Evolutionary conservation across 1,140 invertebrate species (phyloP).

Genomic region (Drosophila ananassae): DNA sequence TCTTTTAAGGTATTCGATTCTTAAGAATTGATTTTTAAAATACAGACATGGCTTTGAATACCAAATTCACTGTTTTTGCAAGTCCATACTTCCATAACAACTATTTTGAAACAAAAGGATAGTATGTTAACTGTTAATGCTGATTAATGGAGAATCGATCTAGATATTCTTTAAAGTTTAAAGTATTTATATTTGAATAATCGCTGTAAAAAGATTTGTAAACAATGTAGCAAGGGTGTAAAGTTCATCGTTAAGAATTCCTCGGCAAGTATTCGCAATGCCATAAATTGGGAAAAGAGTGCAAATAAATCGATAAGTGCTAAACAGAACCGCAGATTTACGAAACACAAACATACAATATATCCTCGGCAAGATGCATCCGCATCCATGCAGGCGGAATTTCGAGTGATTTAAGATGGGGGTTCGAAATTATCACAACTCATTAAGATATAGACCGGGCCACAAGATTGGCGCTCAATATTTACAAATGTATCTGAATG

Average conservation of each 20-base stretch:
- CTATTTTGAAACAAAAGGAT: too few species aligned
- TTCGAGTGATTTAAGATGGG: slow-evolving; percentile 57
- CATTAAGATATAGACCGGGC: slow-evolving; percentile 67
- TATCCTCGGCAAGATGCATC: slow-evolving; percentile 23
- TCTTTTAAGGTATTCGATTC: too few species aligned
- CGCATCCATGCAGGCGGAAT: slow-evolving; percentile 17
- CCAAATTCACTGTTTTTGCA: too few species aligned
- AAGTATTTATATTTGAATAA: too few species aligned
- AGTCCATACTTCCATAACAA: too few species aligned
- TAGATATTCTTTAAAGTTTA: too few species aligned
- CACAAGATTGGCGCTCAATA: slow-evolving; percentile 26
- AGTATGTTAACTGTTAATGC: too few species aligned
- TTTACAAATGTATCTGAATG: slow-evolving; percentile 65
- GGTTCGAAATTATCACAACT: slow-evolving; percentile 52
- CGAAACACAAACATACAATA: slow-evolving; percentile 25
- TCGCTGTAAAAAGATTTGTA: too few species aligned
- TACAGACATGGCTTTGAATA: too few species aligned
- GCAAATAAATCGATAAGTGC: slow-evolving; percentile 66
- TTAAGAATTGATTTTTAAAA: too few species aligned
- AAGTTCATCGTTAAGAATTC: slow-evolving; percentile 40
- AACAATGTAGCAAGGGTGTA: not conserved
- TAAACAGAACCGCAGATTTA: slow-evolving; percentile 43
- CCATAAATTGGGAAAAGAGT: slow-evolving; percentile 54
- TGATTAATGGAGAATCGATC: too few species aligned
- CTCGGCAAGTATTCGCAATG: slow-evolving; percentile 45